Conservation (phyloP, 2,113 vertebrate species). For the Spheniscus mendiculus region DNA sequence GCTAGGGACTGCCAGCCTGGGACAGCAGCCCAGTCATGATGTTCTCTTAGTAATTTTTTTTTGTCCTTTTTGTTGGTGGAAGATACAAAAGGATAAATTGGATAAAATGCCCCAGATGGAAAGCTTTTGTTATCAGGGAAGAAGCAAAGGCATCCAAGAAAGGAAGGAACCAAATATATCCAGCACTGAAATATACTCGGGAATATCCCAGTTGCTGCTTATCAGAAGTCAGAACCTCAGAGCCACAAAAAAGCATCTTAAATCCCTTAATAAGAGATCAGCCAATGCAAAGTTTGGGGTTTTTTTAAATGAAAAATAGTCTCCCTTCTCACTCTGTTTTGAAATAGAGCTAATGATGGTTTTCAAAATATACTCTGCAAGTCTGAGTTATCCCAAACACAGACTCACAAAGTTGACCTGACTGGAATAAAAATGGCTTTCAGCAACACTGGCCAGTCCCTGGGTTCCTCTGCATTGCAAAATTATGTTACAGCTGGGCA, state of each 20-base stretch:
- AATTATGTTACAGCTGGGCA: not conserved
- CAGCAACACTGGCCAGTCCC: not conserved
- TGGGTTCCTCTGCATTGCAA: not conserved
- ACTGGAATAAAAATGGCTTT: not conserved
- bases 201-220: not conserved
- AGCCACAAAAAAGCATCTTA: not conserved
- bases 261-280: not conserved
- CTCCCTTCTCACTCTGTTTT: not conserved
- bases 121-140: conserved; percentile 32
- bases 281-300: not conserved
- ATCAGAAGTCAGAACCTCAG: not conserved
- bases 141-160: conserved; percentile 19
- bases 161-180: conserved; percentile 2
- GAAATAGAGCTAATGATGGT: not conserved
- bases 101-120: conserved; percentile 11
- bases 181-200: not conserved
- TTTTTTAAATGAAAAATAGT: not conserved
- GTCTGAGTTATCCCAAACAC: not conserved
- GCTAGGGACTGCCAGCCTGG: conserved; percentile 17
- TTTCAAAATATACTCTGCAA: not conserved
- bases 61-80: conserved; percentile 1
- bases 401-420: not conserved
- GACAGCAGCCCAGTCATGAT: conserved; percentile 24
- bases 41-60: not conserved
- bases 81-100: conserved; percentile 10